phyloP scores from a whole-genome alignment of 2,797 vertebrate species.

The Presbytis comata region DNA sequence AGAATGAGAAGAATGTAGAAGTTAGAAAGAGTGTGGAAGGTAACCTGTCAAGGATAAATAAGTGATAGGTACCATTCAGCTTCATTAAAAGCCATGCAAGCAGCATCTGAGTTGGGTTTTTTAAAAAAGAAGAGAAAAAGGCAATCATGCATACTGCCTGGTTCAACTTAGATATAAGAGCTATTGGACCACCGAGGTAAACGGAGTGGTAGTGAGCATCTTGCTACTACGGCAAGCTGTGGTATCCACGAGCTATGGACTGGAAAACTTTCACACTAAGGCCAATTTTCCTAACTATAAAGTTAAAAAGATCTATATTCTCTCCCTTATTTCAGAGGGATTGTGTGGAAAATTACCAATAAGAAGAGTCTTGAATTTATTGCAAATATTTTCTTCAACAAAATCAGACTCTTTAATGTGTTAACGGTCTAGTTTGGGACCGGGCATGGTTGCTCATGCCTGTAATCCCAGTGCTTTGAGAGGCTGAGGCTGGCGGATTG shows the following conservation, averaged over 20 bases:
- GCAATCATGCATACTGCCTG: background rate
- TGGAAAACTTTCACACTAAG: background rate
- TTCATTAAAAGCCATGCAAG: background rate
- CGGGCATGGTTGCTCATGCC: background rate
- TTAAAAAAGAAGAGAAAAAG: background rate
- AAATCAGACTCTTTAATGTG: background rate
- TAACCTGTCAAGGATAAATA: background rate
- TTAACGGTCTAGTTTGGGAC: background rate
- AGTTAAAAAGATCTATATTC: background rate
- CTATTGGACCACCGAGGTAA: background rate
- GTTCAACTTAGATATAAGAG: background rate
- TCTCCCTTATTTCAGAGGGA: background rate
- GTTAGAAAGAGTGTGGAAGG: background rate
- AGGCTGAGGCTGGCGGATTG: background rate
- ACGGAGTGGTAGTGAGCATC: background rate
- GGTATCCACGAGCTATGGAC: background rate
- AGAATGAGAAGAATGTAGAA: background rate
- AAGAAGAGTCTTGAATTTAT: constrained; percentile 32
- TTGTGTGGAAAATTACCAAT: background rate
- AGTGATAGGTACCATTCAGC: background rate
- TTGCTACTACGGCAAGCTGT: background rate
- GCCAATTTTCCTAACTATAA: background rate
- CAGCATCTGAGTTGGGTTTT: background rate
- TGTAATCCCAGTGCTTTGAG: background rate
- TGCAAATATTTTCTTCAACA: constrained; percentile 26